These are phyloP conservation scores for Blastobasis adustella DNA, from an alignment of 2,888 invertebrate genomes.

Conservation along the genomic window DNA sequence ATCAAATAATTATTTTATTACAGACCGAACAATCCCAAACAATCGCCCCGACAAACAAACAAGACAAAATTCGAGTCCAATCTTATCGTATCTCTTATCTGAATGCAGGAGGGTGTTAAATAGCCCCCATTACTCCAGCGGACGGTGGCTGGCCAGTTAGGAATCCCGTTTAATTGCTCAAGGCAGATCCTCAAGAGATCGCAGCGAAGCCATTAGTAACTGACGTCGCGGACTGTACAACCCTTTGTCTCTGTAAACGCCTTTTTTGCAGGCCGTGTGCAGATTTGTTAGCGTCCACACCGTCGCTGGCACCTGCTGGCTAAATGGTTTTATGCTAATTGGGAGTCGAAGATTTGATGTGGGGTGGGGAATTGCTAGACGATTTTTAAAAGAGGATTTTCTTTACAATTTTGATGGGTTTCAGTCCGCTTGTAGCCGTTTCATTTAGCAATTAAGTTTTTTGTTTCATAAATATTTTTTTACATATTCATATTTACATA, in stretches of 20 bases:
- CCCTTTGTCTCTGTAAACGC: slow-evolving; percentile 42
- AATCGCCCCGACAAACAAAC: not conserved
- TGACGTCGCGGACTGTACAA: slow-evolving; percentile 40
- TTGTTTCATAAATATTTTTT: no score
- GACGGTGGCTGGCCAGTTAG: slow-evolving; percentile 43
- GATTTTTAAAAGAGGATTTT: no score
- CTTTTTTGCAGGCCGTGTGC: slow-evolving; percentile 25
- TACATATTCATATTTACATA: no score
- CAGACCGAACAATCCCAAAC: no score
- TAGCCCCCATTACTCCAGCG: slow-evolving; percentile 57
- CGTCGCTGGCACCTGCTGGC: not conserved
- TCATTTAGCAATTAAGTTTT: no score
- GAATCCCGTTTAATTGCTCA: slow-evolving; percentile 59
- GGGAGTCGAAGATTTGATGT: no score
- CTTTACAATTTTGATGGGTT: no score
- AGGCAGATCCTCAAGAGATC: slow-evolving; percentile 35
- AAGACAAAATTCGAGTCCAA: not conserved
- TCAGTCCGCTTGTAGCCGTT: no score
- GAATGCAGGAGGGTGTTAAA: slow-evolving; percentile 61
- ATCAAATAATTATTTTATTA: no score
- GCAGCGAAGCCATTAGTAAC: slow-evolving; percentile 48
- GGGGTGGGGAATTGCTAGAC: no score
- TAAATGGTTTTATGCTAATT: no score
- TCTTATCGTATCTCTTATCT: slow-evolving; percentile 41
- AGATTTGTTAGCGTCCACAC: slow-evolving; percentile 28